Evolutionary conservation across 2,888 invertebrate species (phyloP).

Genomic region (Polylopha cassiicola): DNA sequence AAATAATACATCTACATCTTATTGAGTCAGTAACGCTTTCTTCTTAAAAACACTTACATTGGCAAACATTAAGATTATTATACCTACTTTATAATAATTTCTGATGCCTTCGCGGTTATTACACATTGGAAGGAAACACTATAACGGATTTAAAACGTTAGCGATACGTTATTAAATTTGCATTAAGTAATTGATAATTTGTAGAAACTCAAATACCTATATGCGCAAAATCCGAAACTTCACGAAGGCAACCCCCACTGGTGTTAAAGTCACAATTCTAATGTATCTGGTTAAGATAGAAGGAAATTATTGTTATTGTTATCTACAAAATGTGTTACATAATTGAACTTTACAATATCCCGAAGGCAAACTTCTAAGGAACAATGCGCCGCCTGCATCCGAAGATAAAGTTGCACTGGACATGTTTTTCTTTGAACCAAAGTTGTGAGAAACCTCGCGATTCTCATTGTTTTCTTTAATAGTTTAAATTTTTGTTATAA

Average conservation of each 20-base stretch:
- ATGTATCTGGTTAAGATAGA: slow-evolving; percentile 19
- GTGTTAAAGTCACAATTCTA: slow-evolving; percentile 9
- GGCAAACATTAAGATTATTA: too few relatives aligned
- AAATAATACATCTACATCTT: too few relatives aligned
- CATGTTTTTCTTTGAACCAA: slow-evolving; percentile 20
- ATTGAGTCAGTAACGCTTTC: too few relatives aligned
- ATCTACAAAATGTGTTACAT: slow-evolving; percentile 32
- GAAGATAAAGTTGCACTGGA: slow-evolving; percentile 23
- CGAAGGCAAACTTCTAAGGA: slow-evolving; percentile 25
- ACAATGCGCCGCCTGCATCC: slow-evolving; percentile 27
- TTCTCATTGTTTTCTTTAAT: slow-evolving; percentile 21
- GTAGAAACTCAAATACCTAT: slow-evolving; percentile 5
- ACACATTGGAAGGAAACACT: too few relatives aligned
- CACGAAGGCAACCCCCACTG: slow-evolving; percentile 9
- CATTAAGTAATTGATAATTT: too few relatives aligned
- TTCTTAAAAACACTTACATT: too few relatives aligned
- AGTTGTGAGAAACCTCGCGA: slow-evolving; percentile 9
- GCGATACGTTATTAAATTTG: too few relatives aligned
- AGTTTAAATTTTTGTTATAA: slow-evolving; percentile 9
- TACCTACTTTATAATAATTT: too few relatives aligned
- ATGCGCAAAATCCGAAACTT: slow-evolving; percentile 6
- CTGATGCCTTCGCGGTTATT: too few relatives aligned
- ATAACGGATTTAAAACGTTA: too few relatives aligned
- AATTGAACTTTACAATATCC: slow-evolving; percentile 39
- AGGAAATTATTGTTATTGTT: slow-evolving; percentile 36